phyloP scores from a whole-genome alignment of 1,140 invertebrate species.

The Akabosia matsudoensis region DNA sequence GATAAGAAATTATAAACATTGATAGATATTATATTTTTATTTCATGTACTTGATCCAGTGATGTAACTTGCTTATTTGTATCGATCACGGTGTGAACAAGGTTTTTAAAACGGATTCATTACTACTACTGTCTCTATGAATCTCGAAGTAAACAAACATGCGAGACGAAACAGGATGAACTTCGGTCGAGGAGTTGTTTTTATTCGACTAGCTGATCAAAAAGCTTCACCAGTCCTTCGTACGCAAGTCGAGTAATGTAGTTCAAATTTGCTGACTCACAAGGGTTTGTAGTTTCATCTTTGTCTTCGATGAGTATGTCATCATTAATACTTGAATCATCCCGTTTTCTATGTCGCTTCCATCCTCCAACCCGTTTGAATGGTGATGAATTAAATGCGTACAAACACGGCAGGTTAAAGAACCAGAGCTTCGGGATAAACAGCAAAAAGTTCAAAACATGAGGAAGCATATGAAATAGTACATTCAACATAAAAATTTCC shows the following conservation, averaged over 20 bases:
- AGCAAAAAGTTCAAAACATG: constrained; percentile 33
- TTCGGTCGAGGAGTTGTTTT: neutral
- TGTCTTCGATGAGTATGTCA: no score
- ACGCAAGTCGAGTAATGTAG: constrained; percentile 4
- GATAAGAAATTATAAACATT: no score
- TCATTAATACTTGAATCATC: neutral
- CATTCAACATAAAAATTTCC: constrained; percentile 19
- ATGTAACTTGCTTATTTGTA: no score
- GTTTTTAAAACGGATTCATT: no score
- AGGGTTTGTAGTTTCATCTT: neutral
- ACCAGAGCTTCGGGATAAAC: constrained; percentile 31
- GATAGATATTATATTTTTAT: no score
- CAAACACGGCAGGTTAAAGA: constrained; percentile 22
- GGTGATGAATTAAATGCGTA: constrained; percentile 27
- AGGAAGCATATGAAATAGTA: constrained; percentile 12
- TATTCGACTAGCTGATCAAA: neutral
- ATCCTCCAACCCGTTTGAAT: constrained; percentile 3
- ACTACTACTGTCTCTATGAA: no score
- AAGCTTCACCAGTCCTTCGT: neutral
- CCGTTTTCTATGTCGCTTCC: neutral
- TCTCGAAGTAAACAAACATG: constrained; percentile 7
- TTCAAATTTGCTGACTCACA: neutral
- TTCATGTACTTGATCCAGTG: no score
- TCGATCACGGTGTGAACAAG: neutral
- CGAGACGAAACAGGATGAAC: constrained; percentile 22